Evolutionary conservation across 23 tunicate species (phyloP).

Genomic region (Halocynthia roretzi): DNA sequence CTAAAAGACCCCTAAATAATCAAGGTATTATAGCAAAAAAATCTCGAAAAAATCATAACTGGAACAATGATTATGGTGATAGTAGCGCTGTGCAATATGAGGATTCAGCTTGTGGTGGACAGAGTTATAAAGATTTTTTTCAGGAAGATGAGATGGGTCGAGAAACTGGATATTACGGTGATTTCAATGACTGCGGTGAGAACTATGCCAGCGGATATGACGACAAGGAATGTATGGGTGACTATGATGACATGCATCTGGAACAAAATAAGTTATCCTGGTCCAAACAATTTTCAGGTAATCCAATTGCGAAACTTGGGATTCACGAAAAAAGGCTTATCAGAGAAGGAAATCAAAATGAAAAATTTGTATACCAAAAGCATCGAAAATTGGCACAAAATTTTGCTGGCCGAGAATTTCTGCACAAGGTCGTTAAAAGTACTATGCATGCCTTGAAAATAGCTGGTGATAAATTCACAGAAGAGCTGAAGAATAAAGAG

Average conservation of each 20-base stretch:
- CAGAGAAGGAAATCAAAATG: not conserved
- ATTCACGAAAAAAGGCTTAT: not conserved
- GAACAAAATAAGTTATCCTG: not conserved
- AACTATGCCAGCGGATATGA: not conserved
- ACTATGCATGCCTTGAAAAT: not conserved
- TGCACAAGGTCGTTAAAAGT: not conserved
- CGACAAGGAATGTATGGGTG: not conserved
- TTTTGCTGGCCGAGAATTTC: not conserved
- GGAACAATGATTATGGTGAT: no score
- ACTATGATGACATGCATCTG: not conserved
- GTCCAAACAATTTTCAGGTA: not conserved
- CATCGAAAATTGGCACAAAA: not conserved
- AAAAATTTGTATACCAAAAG: constrained; percentile 5
- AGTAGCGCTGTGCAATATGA: no score
- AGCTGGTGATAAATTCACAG: constrained; percentile 3
- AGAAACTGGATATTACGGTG: no score
- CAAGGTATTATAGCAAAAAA: no score
- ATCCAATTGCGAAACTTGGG: not conserved
- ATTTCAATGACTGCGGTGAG: constrained; percentile 5
- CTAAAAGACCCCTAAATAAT: no score
- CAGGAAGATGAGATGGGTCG: no score
- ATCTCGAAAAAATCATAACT: no score
- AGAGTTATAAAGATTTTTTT: no score
- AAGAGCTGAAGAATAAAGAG: not conserved
- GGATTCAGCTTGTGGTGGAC: no score